These are phyloP conservation scores for Apis cerana DNA, from an alignment of 1,140 invertebrate genomes.

Conservation along the genomic window DNA sequence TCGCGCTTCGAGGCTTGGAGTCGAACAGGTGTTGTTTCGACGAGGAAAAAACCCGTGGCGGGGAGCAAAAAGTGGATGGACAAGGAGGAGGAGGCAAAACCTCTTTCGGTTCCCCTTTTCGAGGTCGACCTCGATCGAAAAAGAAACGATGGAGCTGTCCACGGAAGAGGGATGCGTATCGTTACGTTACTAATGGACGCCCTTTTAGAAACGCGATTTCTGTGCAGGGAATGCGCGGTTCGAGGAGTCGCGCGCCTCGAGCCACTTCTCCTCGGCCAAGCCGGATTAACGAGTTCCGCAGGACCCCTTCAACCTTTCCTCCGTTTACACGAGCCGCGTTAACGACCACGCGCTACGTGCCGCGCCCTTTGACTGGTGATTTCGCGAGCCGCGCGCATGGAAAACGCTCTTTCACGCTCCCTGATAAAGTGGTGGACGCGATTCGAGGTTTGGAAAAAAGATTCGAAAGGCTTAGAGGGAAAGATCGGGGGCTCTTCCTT, in stretches of 20 bases:
- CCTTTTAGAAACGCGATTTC: conserved; percentile 56
- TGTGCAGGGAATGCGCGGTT: conserved; percentile 12
- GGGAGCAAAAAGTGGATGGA: conserved; percentile 24
- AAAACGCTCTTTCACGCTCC: conserved; percentile 16
- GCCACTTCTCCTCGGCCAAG: conserved; percentile 32
- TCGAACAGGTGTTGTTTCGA: conserved; percentile 52
- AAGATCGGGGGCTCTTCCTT: background rate
- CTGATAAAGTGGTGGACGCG: background rate
- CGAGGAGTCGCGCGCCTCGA: conserved; percentile 4
- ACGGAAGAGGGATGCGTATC: conserved; percentile 3
- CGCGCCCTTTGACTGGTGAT: conserved; percentile 28
- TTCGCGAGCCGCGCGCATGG: background rate
- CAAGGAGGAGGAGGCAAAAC: background rate
- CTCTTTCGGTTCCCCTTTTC: background rate
- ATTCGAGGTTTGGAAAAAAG: background rate
- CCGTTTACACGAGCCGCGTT: conserved; percentile 15
- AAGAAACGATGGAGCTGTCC: background rate
- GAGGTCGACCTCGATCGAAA: background rate
- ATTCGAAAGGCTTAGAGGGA: too few species aligned
- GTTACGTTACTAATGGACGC: conserved; percentile 63
- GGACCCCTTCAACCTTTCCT: conserved; percentile 39
- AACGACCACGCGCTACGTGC: conserved; percentile 13
- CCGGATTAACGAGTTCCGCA: conserved; percentile 62
- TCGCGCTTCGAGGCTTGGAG: background rate
- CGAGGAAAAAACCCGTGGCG: background rate